These are phyloP conservation scores for Lycophotia porphyrea DNA, from an alignment of 2,888 invertebrate genomes.

Conservation along the genomic window DNA sequence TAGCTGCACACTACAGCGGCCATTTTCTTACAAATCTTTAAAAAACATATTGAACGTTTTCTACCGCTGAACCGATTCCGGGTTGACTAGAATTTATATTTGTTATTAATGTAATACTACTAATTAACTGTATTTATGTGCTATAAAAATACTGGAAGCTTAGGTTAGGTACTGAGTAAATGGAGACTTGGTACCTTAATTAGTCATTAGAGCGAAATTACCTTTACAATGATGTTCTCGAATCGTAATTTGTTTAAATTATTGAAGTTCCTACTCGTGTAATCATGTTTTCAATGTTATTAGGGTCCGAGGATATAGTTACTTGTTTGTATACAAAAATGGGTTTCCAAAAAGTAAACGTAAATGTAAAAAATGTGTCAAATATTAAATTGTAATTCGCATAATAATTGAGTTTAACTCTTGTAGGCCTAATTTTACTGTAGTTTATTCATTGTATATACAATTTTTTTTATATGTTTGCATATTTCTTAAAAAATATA, in stretches of 20 bases:
- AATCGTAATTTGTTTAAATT: constrained; percentile 6
- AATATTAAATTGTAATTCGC: no score
- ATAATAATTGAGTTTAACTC: no score
- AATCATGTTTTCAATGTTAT: background rate
- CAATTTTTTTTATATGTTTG: no score
- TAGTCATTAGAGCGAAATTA: constrained; percentile 25
- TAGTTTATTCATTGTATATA: no score
- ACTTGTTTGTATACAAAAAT: background rate
- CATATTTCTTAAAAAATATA: no score
- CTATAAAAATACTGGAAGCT: constrained; percentile 31
- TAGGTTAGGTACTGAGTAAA: constrained; percentile 1
- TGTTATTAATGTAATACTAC: constrained; percentile 28
- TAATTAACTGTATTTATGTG: constrained; percentile 20
- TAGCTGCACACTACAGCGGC: no score
- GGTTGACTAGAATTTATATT: constrained; percentile 16
- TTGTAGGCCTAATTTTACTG: no score
- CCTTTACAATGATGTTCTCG: background rate
- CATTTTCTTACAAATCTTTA: background rate
- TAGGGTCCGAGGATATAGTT: background rate
- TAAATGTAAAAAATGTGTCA: no score
- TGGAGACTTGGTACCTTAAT: constrained; percentile 13
- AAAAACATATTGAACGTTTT: background rate
- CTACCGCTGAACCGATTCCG: background rate
- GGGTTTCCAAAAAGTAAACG: no score
- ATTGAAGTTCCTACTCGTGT: background rate